phyloP scores from a whole-genome alignment of 2,113 vertebrate genomes.

The Delphinus delphis region DNA sequence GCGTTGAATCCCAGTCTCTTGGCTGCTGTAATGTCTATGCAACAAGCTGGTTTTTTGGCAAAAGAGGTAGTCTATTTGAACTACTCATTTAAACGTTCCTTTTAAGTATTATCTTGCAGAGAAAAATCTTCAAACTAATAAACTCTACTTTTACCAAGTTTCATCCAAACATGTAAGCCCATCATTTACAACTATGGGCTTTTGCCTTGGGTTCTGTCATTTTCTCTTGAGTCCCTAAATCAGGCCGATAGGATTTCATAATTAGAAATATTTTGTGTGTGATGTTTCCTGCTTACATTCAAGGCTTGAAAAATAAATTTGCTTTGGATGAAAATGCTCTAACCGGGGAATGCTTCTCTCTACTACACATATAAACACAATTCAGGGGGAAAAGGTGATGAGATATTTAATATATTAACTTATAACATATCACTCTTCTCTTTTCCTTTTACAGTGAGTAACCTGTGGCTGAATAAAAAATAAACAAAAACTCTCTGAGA shows the following conservation, averaged over 20 bases:
- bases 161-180: background rate
- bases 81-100: slow-evolving; percentile 45
- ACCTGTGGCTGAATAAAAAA: slow-evolving; percentile 38
- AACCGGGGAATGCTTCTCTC: background rate
- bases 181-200: background rate
- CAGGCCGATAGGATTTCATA: slow-evolving; percentile 17
- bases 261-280: background rate
- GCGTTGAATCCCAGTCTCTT: slow-evolving; percentile 41
- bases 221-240: background rate
- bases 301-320: background rate
- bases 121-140: slow-evolving; percentile 9
- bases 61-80: slow-evolving; percentile 21
- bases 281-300: background rate
- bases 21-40: slow-evolving; percentile 50
- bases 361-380: background rate
- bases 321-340: background rate
- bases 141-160: background rate
- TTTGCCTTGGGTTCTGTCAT: background rate
- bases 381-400: background rate
- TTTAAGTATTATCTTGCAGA: slow-evolving; percentile 54
- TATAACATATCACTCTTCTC: background rate
- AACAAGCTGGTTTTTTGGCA: slow-evolving; percentile 30
- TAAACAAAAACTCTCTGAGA: slow-evolving; percentile 15
- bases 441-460: background rate
- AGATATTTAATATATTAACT: slow-evolving; percentile 34